Evolutionary conservation across 2,113 vertebrate genomes (phyloP).

Genomic region (Varanus komodoensis): DNA sequence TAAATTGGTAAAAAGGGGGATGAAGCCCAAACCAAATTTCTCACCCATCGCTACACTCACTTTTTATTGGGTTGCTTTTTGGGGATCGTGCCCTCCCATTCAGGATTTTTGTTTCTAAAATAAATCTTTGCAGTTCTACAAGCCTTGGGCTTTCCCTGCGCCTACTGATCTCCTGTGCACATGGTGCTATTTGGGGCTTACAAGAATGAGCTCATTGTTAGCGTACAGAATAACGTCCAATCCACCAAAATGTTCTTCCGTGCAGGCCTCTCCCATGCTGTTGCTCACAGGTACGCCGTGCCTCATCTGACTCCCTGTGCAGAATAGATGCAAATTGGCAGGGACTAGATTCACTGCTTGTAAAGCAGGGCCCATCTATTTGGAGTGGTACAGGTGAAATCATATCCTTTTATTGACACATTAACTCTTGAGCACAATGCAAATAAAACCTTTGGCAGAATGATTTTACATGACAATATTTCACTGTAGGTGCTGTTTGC

Average conservation of each 20-base stretch:
- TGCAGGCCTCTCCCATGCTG: background rate
- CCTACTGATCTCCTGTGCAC: too few relatives aligned
- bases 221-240: background rate
- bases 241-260: background rate
- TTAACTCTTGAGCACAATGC: slow-evolving; percentile 34
- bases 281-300: background rate
- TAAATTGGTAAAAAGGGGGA: too few relatives aligned
- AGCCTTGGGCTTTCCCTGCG: too few relatives aligned
- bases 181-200: too few relatives aligned
- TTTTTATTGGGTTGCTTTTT: too few relatives aligned
- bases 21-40: too few relatives aligned
- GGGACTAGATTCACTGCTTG: background rate
- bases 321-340: slow-evolving; percentile 34
- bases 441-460: slow-evolving; percentile 51
- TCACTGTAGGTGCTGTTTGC: slow-evolving; percentile 47
- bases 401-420: slow-evolving; percentile 45
- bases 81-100: too few relatives aligned
- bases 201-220: too few relatives aligned
- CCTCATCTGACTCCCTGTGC: background rate
- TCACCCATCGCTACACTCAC: too few relatives aligned
- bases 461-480: slow-evolving; percentile 33
- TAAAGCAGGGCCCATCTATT: slow-evolving; percentile 14
- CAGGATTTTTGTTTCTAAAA: too few relatives aligned
- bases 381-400: slow-evolving; percentile 45
- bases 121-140: too few relatives aligned